phyloP scores from a whole-genome alignment of 2,113 vertebrate genomes.

The Capreolus pygargus region DNA sequence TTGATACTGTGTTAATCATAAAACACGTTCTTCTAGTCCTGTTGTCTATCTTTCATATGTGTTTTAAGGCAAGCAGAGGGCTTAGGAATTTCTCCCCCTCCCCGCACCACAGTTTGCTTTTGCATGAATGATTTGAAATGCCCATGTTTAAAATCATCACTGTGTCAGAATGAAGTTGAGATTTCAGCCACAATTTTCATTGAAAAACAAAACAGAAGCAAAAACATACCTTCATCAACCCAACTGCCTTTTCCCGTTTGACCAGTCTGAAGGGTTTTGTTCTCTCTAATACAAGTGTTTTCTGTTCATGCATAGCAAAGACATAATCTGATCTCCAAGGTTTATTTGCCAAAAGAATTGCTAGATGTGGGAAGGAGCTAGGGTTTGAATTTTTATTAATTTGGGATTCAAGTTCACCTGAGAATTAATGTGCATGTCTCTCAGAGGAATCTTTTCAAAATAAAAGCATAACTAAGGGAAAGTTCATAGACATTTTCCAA shows the following conservation, averaged over 20 bases:
- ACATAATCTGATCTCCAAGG: slow-evolving; percentile 42
- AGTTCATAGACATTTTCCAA: slow-evolving; percentile 8
- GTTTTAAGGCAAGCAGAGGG: neutral
- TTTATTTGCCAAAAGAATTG: slow-evolving; percentile 60
- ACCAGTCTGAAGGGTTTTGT: slow-evolving; percentile 43
- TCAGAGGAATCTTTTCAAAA: slow-evolving; percentile 32
- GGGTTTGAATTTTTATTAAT: slow-evolving; percentile 57
- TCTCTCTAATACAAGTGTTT: slow-evolving; percentile 33
- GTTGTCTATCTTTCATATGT: neutral
- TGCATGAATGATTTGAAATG: neutral
- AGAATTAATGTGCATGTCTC: slow-evolving; percentile 6
- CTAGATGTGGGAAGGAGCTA: slow-evolving; percentile 27
- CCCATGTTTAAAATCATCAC: neutral
- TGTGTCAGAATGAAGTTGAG: neutral
- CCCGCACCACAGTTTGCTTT: neutral
- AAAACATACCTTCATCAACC: neutral
- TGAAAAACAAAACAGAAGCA: slow-evolving; percentile 3
- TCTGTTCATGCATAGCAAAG: slow-evolving; percentile 42
- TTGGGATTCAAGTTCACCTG: slow-evolving; percentile 25
- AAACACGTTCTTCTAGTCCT: neutral
- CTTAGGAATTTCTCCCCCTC: neutral
- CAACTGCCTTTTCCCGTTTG: neutral
- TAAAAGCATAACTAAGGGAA: neutral
- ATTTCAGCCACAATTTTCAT: neutral
- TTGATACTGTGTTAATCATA: neutral